Evolutionary conservation across 2,113 vertebrate species (phyloP).

Genomic region (Microtus richardsoni): DNA sequence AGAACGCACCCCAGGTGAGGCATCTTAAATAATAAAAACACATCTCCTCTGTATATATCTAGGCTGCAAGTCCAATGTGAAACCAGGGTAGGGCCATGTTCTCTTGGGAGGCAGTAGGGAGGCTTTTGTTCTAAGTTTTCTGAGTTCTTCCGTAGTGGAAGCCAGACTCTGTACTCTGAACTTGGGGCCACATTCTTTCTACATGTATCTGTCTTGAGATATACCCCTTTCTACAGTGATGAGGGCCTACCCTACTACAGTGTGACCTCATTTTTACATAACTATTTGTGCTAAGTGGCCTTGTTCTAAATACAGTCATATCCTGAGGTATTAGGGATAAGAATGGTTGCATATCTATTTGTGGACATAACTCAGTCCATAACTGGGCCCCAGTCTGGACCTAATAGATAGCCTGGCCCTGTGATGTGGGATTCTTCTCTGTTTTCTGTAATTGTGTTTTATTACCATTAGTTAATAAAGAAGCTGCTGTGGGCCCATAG

Average conservation of each 20-base stretch:
- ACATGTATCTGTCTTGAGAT: neutral
- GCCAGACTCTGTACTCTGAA: neutral
- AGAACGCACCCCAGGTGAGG: neutral
- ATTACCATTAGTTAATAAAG: too few species aligned
- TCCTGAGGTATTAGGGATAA: neutral
- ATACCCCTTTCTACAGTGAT: neutral
- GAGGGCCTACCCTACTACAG: neutral
- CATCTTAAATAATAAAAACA: neutral
- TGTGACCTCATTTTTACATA: slow-evolving; percentile 6
- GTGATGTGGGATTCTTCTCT: neutral
- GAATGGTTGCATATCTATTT: neutral
- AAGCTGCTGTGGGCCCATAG: too few species aligned
- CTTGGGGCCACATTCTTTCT: neutral
- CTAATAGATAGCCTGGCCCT: neutral
- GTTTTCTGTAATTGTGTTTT: too few species aligned
- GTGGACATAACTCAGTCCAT: neutral
- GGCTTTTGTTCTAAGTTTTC: neutral
- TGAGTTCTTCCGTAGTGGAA: neutral
- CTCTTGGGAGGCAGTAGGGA: neutral
- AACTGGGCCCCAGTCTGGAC: neutral
- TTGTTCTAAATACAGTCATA: slow-evolving; percentile 5
- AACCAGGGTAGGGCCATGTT: neutral
- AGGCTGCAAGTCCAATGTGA: neutral
- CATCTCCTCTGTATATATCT: neutral
- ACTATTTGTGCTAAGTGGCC: neutral